Conservation (phyloP, 2,888 invertebrate genomes). For the Ophioninae sp. region DNA sequence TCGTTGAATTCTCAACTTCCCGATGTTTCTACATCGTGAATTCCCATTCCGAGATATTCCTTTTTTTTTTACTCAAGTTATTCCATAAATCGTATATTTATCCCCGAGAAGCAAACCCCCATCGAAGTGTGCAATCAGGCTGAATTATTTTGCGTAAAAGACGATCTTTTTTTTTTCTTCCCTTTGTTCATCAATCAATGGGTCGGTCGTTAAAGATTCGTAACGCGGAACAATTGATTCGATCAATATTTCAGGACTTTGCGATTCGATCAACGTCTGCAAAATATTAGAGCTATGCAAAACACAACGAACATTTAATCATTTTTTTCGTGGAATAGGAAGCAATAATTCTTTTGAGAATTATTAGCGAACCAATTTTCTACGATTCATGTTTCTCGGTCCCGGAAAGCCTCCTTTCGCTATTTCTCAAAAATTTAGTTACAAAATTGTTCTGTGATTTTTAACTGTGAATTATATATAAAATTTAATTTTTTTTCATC, state of each 20-base stretch:
- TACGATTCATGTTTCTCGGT: too few relatives aligned
- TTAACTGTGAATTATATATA: neutral
- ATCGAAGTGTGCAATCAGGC: conserved; percentile 32
- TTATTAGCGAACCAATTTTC: too few relatives aligned
- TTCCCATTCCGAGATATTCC: conserved; percentile 2
- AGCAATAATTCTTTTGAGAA: neutral
- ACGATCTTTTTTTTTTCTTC: conserved; percentile 19
- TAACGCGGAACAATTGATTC: neutral
- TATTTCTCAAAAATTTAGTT: neutral
- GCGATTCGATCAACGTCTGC: neutral
- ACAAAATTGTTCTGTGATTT: neutral
- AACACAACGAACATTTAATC: neutral
- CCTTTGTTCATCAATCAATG: neutral
- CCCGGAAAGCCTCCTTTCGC: neutral
- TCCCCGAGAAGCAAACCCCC: conserved; percentile 28
- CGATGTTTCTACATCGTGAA: conserved; percentile 26
- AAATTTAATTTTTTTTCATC: neutral
- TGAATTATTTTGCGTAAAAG: conserved; percentile 46
- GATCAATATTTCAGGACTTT: neutral
- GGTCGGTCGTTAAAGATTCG: neutral
- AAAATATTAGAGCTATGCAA: neutral
- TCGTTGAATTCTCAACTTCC: conserved; percentile 33
- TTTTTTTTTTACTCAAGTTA: neutral
- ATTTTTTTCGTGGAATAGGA: neutral
- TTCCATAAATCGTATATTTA: conserved; percentile 3